A percentile compares a stretch with the other conserved stretches of the same genome.
Evolutionary conservation across 2,888 invertebrate genomes (phyloP).

Genomic region (Cephonodes hylas): DNA sequence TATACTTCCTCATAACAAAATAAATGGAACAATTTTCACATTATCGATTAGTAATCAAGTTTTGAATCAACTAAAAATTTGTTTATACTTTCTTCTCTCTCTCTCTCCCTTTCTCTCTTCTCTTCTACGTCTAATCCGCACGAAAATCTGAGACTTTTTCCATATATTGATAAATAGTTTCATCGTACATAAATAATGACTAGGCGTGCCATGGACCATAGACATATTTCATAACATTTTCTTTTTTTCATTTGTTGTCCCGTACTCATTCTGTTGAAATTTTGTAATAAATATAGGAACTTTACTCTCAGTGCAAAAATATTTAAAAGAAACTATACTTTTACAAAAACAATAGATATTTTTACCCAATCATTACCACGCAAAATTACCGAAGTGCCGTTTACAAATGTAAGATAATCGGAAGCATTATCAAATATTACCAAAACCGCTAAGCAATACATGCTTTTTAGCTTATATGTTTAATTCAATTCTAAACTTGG

Average conservation of each 20-base stretch:
- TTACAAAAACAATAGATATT: constrained; percentile 29
- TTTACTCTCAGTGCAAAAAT: constrained; percentile 72
- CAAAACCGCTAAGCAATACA: constrained; percentile 61
- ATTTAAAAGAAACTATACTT: constrained; percentile 38
- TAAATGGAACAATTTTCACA: constrained; percentile 13
- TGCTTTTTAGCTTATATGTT: constrained; percentile 48
- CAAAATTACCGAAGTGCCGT: constrained; percentile 44
- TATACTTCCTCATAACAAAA: constrained; percentile 25
- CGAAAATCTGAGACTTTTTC: constrained; percentile 33
- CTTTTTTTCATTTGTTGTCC: constrained; percentile 28
- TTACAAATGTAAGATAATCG: constrained; percentile 41
- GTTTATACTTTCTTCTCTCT: constrained; percentile 12
- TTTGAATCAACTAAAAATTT: background rate
- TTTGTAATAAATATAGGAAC: constrained; percentile 76
- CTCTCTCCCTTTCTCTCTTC: constrained; percentile 13
- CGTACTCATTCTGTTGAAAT: constrained; percentile 31
- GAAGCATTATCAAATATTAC: constrained; percentile 62
- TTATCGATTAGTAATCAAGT: background rate
- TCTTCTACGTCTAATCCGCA: background rate
- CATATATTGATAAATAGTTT: constrained; percentile 64
- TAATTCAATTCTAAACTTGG: constrained; percentile 54
- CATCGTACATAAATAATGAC: constrained; percentile 72
- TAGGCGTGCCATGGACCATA: constrained; percentile 75
- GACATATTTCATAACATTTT: constrained; percentile 53
- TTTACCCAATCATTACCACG: constrained; percentile 36